phyloP scores from a whole-genome alignment of 2,113 vertebrate genomes.

The Pardalotus punctatus region DNA sequence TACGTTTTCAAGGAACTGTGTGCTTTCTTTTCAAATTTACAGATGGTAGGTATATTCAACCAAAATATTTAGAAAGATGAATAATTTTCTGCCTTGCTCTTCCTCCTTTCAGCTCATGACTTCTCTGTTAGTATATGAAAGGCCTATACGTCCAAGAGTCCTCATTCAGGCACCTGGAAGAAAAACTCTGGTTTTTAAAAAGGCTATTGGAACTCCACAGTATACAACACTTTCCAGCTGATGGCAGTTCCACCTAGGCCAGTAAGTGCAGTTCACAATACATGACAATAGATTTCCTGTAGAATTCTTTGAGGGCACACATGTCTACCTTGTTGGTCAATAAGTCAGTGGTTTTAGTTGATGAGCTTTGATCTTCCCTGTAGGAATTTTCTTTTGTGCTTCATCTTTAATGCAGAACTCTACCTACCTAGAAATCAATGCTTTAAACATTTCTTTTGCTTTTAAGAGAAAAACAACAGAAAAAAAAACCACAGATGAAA shows the following conservation, averaged over 20 bases:
- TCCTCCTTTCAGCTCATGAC: not conserved
- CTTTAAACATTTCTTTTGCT: not conserved
- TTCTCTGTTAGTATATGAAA: not conserved
- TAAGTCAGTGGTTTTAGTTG: slow-evolving; percentile 1
- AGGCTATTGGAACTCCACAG: not conserved
- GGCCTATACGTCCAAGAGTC: not conserved
- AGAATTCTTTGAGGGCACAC: not conserved
- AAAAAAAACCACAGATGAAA: not conserved
- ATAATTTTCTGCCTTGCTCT: not conserved
- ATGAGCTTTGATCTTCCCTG: slow-evolving; percentile 27
- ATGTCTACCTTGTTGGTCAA: not conserved
- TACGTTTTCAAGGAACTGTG: not conserved
- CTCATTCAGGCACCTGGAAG: not conserved
- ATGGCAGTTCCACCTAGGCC: not conserved
- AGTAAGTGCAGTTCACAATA: not conserved
- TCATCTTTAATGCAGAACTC: not conserved
- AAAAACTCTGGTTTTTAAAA: not conserved
- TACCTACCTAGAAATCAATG: slow-evolving; percentile 4
- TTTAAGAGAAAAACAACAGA: not conserved
- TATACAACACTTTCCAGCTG: not conserved
- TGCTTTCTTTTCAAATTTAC: not conserved
- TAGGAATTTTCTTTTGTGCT: slow-evolving; percentile 18
- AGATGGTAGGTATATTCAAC: not conserved
- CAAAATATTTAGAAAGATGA: not conserved
- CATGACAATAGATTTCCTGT: not conserved